These are phyloP conservation scores for Galbula dea DNA, from an alignment of 2,113 vertebrate species.

Conservation along the genomic window DNA sequence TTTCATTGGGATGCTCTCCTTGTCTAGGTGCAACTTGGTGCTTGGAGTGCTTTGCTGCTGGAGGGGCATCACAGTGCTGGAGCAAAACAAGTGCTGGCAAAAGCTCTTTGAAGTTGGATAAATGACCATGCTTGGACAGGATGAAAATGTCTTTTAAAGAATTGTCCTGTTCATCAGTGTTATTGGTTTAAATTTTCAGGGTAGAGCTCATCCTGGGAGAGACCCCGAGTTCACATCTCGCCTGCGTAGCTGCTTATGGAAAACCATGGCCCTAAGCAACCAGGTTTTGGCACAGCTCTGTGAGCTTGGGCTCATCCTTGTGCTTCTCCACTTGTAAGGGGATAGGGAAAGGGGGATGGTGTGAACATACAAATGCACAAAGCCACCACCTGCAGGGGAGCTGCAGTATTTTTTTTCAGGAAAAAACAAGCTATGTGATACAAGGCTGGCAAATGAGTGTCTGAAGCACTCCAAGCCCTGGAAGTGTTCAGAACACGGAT, in stretches of 20 bases:
- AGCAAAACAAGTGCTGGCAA: background rate
- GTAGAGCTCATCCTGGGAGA: background rate
- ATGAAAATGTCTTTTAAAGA: background rate
- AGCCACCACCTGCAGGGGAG: background rate
- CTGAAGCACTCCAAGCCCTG: background rate
- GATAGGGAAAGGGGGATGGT: background rate
- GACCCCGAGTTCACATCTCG: rapidly evolving
- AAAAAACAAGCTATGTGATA: rapidly evolving
- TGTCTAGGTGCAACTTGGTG: background rate
- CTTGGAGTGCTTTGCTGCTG: background rate
- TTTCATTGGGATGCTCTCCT: background rate
- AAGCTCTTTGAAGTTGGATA: background rate
- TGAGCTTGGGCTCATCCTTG: background rate
- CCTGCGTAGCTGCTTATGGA: background rate
- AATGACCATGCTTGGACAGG: background rate
- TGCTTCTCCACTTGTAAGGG: background rate
- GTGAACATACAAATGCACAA: background rate
- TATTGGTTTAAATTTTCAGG: background rate
- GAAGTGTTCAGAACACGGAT: background rate
- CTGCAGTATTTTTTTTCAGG: background rate
- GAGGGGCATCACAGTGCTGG: background rate
- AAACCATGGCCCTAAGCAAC: background rate
- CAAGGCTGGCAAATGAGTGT: background rate
- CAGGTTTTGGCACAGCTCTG: rapidly evolving
- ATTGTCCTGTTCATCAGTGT: background rate